Percentiles rank a stretch among this genome's conserved stretches.
These are phyloP conservation scores for Agrochola circellaris DNA, from an alignment of 2,888 invertebrate species.

Conservation along the genomic window DNA sequence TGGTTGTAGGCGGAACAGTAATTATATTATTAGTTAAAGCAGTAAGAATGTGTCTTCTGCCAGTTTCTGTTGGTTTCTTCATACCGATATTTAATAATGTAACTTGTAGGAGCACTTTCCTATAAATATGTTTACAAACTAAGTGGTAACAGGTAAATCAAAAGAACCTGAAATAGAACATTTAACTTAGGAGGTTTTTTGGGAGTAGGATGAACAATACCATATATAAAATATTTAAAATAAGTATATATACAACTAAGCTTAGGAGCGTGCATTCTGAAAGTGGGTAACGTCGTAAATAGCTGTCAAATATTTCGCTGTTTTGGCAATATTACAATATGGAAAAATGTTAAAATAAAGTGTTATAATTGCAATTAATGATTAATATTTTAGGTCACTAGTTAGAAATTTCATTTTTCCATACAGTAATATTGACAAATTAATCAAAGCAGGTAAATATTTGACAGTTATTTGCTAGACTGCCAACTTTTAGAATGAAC, in stretches of 20 bases:
- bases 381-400: too few species aligned
- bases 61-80: slow-evolving; percentile 53
- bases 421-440: too few species aligned
- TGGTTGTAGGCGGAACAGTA: slow-evolving; percentile 53
- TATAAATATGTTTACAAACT: slow-evolving; percentile 44
- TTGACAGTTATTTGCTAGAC: too few species aligned
- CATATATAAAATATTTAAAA: slow-evolving; percentile 18
- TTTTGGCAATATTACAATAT: too few species aligned
- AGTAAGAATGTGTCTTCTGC: slow-evolving; percentile 37
- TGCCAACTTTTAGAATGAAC: too few species aligned
- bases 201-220: slow-evolving; percentile 9
- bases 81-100: slow-evolving; percentile 24
- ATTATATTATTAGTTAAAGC: slow-evolving; percentile 47
- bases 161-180: slow-evolving; percentile 51
- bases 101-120: slow-evolving; percentile 43
- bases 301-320: too few species aligned
- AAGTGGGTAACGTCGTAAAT: too few species aligned
- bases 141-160: slow-evolving; percentile 39
- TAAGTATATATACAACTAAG: background rate
- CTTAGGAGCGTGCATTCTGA: too few species aligned
- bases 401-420: too few species aligned
- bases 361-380: too few species aligned
- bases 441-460: too few species aligned
- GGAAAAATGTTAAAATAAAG: too few species aligned
- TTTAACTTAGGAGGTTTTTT: slow-evolving; percentile 2